These are phyloP conservation scores for Dendropsophus ebraccatus DNA, from an alignment of 2,113 vertebrate species.

Conservation along the genomic window DNA sequence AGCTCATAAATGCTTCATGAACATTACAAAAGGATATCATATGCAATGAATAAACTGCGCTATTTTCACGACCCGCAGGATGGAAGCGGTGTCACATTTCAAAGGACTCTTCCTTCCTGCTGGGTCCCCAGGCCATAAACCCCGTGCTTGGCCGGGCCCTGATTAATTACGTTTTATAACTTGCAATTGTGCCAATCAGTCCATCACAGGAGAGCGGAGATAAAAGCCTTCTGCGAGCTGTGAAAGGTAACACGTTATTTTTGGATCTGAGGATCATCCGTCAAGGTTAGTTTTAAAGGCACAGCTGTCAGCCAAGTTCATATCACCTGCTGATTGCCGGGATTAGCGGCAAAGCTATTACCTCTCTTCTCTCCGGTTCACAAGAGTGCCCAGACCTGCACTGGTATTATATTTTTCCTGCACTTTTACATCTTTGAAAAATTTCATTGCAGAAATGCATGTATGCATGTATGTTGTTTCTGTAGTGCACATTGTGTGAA, in stretches of 20 bases:
- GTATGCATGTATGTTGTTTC: not conserved
- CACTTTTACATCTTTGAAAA: too few species aligned
- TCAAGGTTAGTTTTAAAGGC: conserved; percentile 60
- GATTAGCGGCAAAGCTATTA: conserved; percentile 27
- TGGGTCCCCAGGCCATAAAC: conserved; percentile 54
- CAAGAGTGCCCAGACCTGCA: too few species aligned
- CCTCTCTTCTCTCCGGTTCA: not conserved
- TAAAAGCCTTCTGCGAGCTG: conserved; percentile 40
- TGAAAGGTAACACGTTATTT: conserved; percentile 52
- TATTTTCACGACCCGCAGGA: conserved; percentile 34
- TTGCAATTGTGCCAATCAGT: conserved; percentile 53
- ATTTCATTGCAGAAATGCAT: not conserved
- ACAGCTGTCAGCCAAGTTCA: conserved; percentile 38
- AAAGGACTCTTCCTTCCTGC: conserved; percentile 56
- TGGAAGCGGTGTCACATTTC: conserved; percentile 58
- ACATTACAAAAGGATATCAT: not conserved
- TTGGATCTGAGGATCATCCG: conserved; percentile 56
- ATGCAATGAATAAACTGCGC: not conserved
- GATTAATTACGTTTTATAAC: conserved; percentile 61
- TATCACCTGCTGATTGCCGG: conserved; percentile 32
- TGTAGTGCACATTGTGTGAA: too few species aligned
- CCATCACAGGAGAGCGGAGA: conserved; percentile 35
- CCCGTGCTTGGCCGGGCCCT: conserved; percentile 32
- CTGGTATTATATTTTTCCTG: not conserved
- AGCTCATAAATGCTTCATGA: not conserved